phyloP scores from a whole-genome alignment of 2,888 invertebrate species.

The Dorcus parallelipipedus region DNA sequence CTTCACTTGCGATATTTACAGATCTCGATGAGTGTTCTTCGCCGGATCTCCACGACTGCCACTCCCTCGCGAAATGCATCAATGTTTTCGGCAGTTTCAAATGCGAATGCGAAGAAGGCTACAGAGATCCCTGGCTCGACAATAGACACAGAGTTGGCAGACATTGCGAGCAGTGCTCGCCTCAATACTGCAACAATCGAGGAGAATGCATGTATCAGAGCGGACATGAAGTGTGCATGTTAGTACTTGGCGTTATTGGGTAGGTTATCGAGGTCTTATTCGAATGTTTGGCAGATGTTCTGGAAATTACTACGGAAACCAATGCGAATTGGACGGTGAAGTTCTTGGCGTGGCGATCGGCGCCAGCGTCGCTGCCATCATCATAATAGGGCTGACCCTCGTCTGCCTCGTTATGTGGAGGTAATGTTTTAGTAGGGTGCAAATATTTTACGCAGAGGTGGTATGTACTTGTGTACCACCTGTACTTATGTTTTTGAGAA shows the following conservation, averaged over 20 bases:
- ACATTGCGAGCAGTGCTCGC: slow-evolving; percentile 73
- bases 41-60: slow-evolving; percentile 80
- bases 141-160: slow-evolving; percentile 69
- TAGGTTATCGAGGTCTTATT: neutral
- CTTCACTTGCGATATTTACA: slow-evolving; percentile 30
- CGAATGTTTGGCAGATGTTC: slow-evolving; percentile 58
- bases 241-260: slow-evolving; percentile 39
- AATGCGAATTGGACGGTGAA: slow-evolving; percentile 89
- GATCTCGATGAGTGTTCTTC: slow-evolving; percentile 86
- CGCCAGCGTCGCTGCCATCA: slow-evolving; percentile 82
- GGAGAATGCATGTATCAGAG: slow-evolving; percentile 78
- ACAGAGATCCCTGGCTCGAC: slow-evolving; percentile 70
- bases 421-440: slow-evolving; percentile 47
- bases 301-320: slow-evolving; percentile 83
- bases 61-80: slow-evolving; percentile 70
- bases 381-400: slow-evolving; percentile 83
- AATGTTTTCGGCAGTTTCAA: slow-evolving; percentile 83
- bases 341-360: slow-evolving; percentile 89
- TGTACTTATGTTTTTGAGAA: too few relatives aligned
- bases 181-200: slow-evolving; percentile 76
- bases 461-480: too few relatives aligned
- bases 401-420: slow-evolving; percentile 90
- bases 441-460: too few relatives aligned
- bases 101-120: slow-evolving; percentile 71
- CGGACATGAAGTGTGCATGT: slow-evolving; percentile 75